A percentile compares a stretch with the other conserved stretches of the same genome.
Conservation (phyloP, 2,113 vertebrate species). For the Malaclemys terrapin region DNA sequence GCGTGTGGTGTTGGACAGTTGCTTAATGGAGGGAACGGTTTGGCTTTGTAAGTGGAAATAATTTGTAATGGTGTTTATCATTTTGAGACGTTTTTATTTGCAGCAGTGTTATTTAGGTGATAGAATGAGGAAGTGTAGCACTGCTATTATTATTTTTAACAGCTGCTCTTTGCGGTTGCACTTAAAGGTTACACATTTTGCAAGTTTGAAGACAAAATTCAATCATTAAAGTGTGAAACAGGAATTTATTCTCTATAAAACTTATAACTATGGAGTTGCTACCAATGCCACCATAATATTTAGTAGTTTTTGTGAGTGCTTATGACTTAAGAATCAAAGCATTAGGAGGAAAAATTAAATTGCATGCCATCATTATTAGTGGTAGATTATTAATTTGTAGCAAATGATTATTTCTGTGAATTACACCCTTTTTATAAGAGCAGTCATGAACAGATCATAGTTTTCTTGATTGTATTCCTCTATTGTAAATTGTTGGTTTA, state of each 20-base stretch:
- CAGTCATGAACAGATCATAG: background rate
- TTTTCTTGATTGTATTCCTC: background rate
- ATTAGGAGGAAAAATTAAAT: constrained; percentile 20
- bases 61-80: constrained; percentile 2
- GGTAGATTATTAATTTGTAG: background rate
- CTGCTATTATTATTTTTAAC: constrained; percentile 10
- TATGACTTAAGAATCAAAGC: background rate
- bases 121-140: constrained; percentile 28
- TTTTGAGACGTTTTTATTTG: constrained; percentile 34
- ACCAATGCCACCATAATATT: background rate
- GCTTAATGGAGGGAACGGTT: constrained; percentile 23
- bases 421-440: background rate
- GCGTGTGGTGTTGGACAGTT: background rate
- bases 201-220: background rate
- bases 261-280: background rate
- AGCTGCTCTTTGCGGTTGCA: background rate
- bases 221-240: background rate
- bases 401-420: background rate
- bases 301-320: background rate
- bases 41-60: constrained; percentile 57
- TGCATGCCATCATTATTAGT: background rate
- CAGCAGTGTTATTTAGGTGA: background rate
- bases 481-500: background rate
- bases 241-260: background rate
- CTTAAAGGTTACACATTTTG: background rate